Evolutionary conservation across 2,888 invertebrate species (phyloP).

Genomic region (Chymomyza fuscimana): DNA sequence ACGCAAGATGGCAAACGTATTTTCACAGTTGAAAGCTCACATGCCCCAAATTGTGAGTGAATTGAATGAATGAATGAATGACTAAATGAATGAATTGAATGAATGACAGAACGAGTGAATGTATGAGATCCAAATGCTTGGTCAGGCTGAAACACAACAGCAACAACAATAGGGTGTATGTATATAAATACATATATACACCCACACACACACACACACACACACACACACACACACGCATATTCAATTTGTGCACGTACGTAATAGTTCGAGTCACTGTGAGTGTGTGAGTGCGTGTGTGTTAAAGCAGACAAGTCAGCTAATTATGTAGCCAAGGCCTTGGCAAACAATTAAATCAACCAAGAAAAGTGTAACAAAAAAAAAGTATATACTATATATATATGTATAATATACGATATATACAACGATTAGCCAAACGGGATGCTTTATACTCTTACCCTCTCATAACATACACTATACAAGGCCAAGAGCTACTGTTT

Average conservation of each 20-base stretch:
- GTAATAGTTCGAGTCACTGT: slow-evolving; percentile 8
- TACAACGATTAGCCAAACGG: slow-evolving; percentile 59
- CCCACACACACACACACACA: background rate
- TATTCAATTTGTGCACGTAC: background rate
- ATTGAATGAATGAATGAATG: background rate
- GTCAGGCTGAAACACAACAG: background rate
- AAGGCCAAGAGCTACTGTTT: too few species aligned
- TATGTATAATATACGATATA: slow-evolving; percentile 2
- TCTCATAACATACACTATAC: too few species aligned
- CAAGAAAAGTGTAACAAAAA: slow-evolving; percentile 9
- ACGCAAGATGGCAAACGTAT: slow-evolving; percentile 45
- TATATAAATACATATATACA: background rate
- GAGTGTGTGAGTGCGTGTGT: background rate
- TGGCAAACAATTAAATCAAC: background rate
- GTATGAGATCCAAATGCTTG: background rate
- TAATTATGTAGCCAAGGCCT: slow-evolving; percentile 59
- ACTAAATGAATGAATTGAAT: background rate
- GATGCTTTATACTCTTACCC: background rate
- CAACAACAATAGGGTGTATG: background rate
- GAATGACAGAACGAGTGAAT: background rate
- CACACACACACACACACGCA: background rate
- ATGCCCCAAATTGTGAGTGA: slow-evolving; percentile 2
- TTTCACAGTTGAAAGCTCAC: slow-evolving; percentile 55
- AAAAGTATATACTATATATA: background rate
- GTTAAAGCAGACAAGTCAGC: slow-evolving; percentile 16